A percentile compares a stretch with the other conserved stretches of the same genome.
Evolutionary conservation across 2,113 vertebrate genomes (phyloP).

Genomic region (human (Homo sapiens)): GRCh38 chr3:108296001-108296500

Average conservation of each 20-base stretch:
- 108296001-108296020: not conserved
- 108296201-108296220: not conserved
- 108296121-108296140: not conserved
- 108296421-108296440: not conserved
- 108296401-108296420: not conserved
- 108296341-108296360: not conserved
- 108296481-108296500: not conserved
- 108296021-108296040: not conserved
- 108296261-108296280: not conserved
- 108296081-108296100: not conserved
- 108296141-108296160: not conserved
- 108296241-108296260: no score
- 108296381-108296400: slow-evolving; percentile 13
- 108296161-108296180: not conserved
- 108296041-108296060: not conserved
- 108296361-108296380: not conserved
- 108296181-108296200: not conserved
- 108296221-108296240: not conserved
- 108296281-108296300: not conserved
- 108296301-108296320: not conserved
- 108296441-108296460: not conserved
- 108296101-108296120: not conserved
- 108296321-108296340: not conserved
- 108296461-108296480: not conserved
- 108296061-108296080: not conserved